Percentiles rank a stretch among this genome's conserved stretches.
Conservation (phyloP, 2,113 vertebrate species). For the Amphiprion ocellaris region DNA sequence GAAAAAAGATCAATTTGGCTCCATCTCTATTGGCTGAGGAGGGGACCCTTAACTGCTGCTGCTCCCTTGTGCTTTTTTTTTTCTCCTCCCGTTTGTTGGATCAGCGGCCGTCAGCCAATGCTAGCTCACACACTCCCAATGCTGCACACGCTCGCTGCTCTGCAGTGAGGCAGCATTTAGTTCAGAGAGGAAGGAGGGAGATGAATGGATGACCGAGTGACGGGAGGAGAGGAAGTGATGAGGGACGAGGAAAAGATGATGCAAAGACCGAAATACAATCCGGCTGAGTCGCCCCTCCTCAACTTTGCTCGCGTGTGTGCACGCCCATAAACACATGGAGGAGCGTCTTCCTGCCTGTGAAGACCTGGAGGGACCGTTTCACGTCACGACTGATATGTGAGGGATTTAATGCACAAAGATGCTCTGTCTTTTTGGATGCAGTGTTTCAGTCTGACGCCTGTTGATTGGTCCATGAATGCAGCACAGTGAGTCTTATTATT, state of each 20-base stretch:
- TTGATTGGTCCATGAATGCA: slow-evolving; percentile 60
- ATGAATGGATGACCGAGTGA: slow-evolving; percentile 46
- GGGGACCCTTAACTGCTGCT: slow-evolving; percentile 32
- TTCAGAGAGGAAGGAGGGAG: slow-evolving; percentile 76
- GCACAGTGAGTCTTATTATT: slow-evolving; percentile 50
- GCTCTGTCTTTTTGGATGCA: slow-evolving; percentile 12
- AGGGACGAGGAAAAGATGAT: slow-evolving; percentile 26
- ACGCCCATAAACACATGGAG: slow-evolving; percentile 39
- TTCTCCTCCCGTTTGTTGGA: slow-evolving; percentile 32
- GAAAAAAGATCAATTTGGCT: slow-evolving; percentile 28
- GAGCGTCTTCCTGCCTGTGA: slow-evolving; percentile 50
- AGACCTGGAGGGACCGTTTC: slow-evolving; percentile 64
- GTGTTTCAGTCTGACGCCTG: slow-evolving; percentile 55
- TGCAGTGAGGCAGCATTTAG: slow-evolving; percentile 90
- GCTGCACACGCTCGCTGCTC: slow-evolving; percentile 89
- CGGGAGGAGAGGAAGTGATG: slow-evolving; percentile 44
- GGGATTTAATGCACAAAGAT: background rate
- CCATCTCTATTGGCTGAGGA: slow-evolving; percentile 38
- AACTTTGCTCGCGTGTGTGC: slow-evolving; percentile 50
- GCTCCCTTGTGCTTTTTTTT: background rate
- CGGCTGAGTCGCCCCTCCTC: slow-evolving; percentile 31
- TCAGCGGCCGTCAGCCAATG: slow-evolving; percentile 48
- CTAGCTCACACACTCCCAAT: slow-evolving; percentile 81
- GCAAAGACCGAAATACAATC: slow-evolving; percentile 57
- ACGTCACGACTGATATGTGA: slow-evolving; percentile 16